phyloP scores from a whole-genome alignment of 2,888 invertebrate species.

The Lysandra bellargus region DNA sequence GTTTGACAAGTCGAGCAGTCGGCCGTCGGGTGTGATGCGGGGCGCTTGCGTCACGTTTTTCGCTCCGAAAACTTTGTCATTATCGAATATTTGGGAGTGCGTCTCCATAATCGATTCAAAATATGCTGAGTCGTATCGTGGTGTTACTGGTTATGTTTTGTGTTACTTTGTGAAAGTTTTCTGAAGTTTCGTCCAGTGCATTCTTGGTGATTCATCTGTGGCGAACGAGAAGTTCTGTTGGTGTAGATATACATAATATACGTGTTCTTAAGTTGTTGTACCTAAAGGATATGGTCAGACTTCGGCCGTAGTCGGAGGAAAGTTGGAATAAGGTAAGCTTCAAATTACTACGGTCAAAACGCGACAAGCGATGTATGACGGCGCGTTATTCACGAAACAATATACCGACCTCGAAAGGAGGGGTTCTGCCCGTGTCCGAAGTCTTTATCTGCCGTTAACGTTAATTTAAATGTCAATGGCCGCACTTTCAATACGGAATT shows the following conservation, averaged over 20 bases:
- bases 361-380: not conserved
- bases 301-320: conserved; percentile 42
- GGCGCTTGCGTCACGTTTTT: conserved; percentile 52
- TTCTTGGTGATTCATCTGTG: conserved; percentile 77
- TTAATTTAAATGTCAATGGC: conserved; percentile 8
- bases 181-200: conserved; percentile 62
- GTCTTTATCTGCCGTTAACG: not conserved
- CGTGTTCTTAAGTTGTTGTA: conserved; percentile 61
- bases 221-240: conserved; percentile 69
- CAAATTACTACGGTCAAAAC: not conserved
- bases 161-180: conserved; percentile 56
- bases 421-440: not conserved
- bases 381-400: not conserved
- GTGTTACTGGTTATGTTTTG: conserved; percentile 49
- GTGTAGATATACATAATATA: conserved; percentile 56
- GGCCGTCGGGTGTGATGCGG: conserved; percentile 52
- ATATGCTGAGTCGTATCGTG: conserved; percentile 53
- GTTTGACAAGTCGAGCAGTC: conserved; percentile 61
- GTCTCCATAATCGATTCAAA: conserved; percentile 55
- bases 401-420: not conserved
- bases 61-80: conserved; percentile 65
- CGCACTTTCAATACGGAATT: conserved; percentile 11
- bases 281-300: conserved; percentile 54
- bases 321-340: conserved; percentile 26
- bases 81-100: conserved; percentile 58